Percentiles rank a stretch among this genome's conserved stretches.
These are phyloP conservation scores for Sepiola atlantica DNA, from an alignment of 2,888 invertebrate species.

Conservation along the genomic window DNA sequence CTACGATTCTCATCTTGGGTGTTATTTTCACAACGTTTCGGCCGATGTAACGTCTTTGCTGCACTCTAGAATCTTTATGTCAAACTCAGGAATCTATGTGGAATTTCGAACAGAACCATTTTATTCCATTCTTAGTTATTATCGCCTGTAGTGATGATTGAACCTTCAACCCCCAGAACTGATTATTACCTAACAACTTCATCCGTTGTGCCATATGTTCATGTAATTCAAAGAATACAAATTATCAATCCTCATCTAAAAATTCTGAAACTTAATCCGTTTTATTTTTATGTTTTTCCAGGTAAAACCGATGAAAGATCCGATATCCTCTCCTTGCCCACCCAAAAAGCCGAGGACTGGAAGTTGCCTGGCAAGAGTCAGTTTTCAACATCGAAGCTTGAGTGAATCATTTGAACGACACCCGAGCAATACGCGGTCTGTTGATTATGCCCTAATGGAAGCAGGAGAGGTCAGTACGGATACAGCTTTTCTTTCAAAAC, in stretches of 20 bases:
- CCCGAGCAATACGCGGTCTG: neutral
- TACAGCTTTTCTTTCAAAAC: neutral
- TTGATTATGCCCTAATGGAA: neutral
- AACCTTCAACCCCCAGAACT: too few relatives aligned
- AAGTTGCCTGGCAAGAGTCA: neutral
- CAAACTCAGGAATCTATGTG: too few relatives aligned
- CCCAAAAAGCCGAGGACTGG: neutral
- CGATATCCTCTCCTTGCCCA: neutral
- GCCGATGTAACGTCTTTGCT: too few relatives aligned
- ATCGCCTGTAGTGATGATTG: too few relatives aligned
- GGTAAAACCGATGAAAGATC: neutral
- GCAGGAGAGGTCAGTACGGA: neutral
- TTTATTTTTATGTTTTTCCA: neutral
- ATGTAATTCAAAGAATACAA: neutral
- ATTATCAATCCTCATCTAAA: too few relatives aligned
- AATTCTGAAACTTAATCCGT: too few relatives aligned
- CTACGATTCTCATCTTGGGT: too few relatives aligned
- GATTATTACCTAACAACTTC: neutral
- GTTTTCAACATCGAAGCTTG: conserved; percentile 1
- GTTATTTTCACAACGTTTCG: too few relatives aligned
- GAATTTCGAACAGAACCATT: too few relatives aligned
- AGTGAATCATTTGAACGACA: neutral
- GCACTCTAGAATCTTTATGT: too few relatives aligned
- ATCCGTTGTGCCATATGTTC: neutral
- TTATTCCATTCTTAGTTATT: too few relatives aligned